Conservation (phyloP, 2,888 invertebrate genomes). For the Cosmorhoe ocellata region DNA sequence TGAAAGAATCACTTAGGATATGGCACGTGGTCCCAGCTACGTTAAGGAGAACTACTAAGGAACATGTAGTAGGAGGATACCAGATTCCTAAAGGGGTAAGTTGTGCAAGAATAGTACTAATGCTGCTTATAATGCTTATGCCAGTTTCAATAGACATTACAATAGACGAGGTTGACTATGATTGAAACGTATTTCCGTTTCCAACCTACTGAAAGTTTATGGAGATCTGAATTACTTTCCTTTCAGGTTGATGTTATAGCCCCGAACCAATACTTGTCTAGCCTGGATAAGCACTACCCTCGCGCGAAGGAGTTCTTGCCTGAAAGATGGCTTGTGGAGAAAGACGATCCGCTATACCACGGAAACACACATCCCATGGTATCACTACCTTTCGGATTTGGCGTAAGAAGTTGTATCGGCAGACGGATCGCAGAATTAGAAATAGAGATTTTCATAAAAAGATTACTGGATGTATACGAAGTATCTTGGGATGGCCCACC, state of each 20-base stretch:
- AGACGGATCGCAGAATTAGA: constrained; percentile 88
- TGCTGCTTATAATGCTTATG: too few species aligned
- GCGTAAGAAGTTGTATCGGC: constrained; percentile 86
- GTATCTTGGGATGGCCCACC: constrained; percentile 69
- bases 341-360: constrained; percentile 63
- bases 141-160: too few species aligned
- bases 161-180: too few species aligned
- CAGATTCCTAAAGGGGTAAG: constrained; percentile 70
- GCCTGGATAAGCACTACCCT: constrained; percentile 78
- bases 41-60: constrained; percentile 61
- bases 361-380: constrained; percentile 83
- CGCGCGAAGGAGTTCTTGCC: constrained; percentile 83
- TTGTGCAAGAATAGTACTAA: constrained; percentile 8
- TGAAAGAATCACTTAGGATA: constrained; percentile 83
- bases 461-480: constrained; percentile 51
- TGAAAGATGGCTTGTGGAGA: constrained; percentile 86
- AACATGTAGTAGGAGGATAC: constrained; percentile 68
- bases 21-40: constrained; percentile 64
- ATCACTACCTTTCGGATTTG: constrained; percentile 86
- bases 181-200: too few species aligned
- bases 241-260: constrained; percentile 88
- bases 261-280: constrained; percentile 86
- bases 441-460: constrained; percentile 79
- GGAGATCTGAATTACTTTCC: neutral
- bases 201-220: too few species aligned